Evolutionary conservation across 2,113 vertebrate species (phyloP).

Genomic region (Atherinomorus stipes): DNA sequence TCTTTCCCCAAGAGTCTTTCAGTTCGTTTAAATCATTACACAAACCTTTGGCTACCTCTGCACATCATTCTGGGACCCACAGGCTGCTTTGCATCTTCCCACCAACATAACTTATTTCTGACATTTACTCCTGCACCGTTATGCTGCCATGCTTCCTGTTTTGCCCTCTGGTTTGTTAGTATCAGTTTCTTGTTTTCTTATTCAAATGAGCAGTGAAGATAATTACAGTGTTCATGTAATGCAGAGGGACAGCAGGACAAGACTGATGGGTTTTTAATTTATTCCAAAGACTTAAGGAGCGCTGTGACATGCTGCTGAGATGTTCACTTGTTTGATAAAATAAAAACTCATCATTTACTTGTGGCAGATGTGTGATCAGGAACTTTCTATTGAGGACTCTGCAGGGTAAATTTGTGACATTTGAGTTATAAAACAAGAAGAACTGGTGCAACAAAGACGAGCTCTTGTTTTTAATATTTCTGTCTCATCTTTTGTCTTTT

Average conservation of each 20-base stretch:
- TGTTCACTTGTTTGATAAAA: too few relatives aligned
- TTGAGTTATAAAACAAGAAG: too few relatives aligned
- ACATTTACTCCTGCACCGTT: conserved; percentile 17
- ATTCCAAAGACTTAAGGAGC: not conserved
- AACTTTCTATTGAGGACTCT: too few relatives aligned
- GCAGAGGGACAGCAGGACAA: not conserved
- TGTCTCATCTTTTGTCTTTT: too few relatives aligned
- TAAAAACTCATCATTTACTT: too few relatives aligned
- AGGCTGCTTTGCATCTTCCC: conserved; percentile 29
- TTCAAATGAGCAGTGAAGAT: conserved; percentile 13
- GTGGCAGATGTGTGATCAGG: too few relatives aligned
- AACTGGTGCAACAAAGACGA: too few relatives aligned
- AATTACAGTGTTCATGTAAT: not conserved
- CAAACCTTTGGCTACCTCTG: conserved; percentile 61
- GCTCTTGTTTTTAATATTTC: too few relatives aligned
- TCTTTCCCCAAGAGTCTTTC: conserved; percentile 42
- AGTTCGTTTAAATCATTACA: conserved; percentile 56
- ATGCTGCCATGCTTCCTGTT: conserved; percentile 1
- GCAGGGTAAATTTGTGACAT: too few relatives aligned
- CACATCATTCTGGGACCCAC: conserved; percentile 50
- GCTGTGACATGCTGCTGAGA: not conserved
- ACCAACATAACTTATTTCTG: conserved; percentile 48
- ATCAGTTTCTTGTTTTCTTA: conserved; percentile 12
- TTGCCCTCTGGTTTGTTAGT: conserved; percentile 46
- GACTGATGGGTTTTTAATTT: conserved; percentile 15